Conservation (phyloP, 2,797 vertebrate species). For the Thunnus albacares region DNA sequence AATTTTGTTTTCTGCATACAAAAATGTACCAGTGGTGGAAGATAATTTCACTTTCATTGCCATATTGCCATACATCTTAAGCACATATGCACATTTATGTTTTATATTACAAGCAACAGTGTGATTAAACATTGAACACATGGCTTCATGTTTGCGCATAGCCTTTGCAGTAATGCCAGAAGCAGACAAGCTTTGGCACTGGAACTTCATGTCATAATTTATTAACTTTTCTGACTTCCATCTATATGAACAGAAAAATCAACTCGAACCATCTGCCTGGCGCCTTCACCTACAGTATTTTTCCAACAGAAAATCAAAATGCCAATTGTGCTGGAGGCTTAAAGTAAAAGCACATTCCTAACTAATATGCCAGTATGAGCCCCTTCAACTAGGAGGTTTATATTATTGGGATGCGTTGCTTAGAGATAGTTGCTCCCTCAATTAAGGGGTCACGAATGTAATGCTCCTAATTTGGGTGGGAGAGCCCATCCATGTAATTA, state of each 20-base stretch:
- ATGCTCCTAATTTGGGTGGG: slow-evolving; percentile 73
- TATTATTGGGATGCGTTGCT: slow-evolving; percentile 73
- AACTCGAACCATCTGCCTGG: slow-evolving; percentile 75
- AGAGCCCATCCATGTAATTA: slow-evolving; percentile 77
- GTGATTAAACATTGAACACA: slow-evolving; percentile 53
- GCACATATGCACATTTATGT: slow-evolving; percentile 37
- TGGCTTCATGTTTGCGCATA: slow-evolving; percentile 51
- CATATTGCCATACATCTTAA: slow-evolving; percentile 1
- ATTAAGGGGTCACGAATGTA: slow-evolving; percentile 77
- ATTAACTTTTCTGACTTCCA: slow-evolving; percentile 57
- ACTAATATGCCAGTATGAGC: slow-evolving; percentile 49
- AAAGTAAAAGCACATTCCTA: slow-evolving; percentile 64
- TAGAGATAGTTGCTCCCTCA: slow-evolving; percentile 70
- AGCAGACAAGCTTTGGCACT: slow-evolving; percentile 61
- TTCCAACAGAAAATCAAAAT: slow-evolving; percentile 68
- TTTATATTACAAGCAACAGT: slow-evolving; percentile 53
- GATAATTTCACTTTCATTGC: not conserved
- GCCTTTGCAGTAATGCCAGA: slow-evolving; percentile 44
- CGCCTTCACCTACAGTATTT: slow-evolving; percentile 52
- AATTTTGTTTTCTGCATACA: not conserved
- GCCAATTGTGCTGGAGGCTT: slow-evolving; percentile 65
- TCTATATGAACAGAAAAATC: slow-evolving; percentile 65
- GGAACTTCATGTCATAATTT: slow-evolving; percentile 50
- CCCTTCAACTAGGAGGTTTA: slow-evolving; percentile 49
- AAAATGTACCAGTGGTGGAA: not conserved